phyloP scores from a whole-genome alignment of 2,113 vertebrate genomes.

The Tachycineta bicolor region DNA sequence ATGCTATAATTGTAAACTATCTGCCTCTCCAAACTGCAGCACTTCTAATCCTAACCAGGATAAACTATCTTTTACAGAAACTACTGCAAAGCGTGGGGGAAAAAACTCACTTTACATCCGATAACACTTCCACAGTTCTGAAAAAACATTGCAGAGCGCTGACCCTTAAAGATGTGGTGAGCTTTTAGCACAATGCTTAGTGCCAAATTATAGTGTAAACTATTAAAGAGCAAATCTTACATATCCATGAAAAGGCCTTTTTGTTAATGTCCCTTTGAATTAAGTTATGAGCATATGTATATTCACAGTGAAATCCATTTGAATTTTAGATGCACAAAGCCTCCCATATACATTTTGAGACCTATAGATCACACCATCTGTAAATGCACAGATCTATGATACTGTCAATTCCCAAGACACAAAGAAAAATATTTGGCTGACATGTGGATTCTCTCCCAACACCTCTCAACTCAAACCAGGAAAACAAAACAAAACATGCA shows the following conservation, averaged over 20 bases:
- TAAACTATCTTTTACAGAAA: background rate
- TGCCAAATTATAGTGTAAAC: background rate
- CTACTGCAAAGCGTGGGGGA: background rate
- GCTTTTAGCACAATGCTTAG: background rate
- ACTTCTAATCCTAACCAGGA: background rate
- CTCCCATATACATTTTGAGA: background rate
- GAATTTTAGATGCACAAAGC: background rate
- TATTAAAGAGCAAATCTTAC: background rate
- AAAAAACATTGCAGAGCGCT: background rate
- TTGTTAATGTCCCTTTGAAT: background rate
- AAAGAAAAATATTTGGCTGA: background rate
- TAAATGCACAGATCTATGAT: background rate
- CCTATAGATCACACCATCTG: background rate
- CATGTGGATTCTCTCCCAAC: background rate
- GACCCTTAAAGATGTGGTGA: background rate
- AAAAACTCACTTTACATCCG: background rate
- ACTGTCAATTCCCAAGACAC: background rate
- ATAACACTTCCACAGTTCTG: background rate
- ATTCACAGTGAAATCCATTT: background rate
- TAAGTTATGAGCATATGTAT: background rate
- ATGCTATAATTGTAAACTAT: background rate
- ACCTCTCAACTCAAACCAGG: background rate
- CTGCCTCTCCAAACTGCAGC: background rate
- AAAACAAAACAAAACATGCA: background rate
- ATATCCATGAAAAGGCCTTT: background rate